A percentile compares a stretch with the other conserved stretches of the same genome.
phyloP scores from a whole-genome alignment of 2,113 vertebrate genomes.

The Ctenodactylus gundi region DNA sequence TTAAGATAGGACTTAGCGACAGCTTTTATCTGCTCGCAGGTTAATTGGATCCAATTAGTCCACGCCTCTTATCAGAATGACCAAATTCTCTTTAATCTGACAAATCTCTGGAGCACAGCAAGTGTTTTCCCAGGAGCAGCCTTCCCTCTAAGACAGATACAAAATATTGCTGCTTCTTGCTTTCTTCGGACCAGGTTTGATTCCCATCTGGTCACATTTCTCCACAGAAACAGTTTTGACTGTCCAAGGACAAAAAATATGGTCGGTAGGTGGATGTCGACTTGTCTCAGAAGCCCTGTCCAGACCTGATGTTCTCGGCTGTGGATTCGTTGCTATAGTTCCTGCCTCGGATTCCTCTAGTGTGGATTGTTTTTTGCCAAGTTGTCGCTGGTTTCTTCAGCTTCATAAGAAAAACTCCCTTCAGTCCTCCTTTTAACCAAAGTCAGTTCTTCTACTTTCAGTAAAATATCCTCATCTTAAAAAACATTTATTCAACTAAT shows the following conservation, averaged over 20 bases:
- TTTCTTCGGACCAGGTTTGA: not conserved
- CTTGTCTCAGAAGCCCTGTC: not conserved
- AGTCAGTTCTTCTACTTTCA: not conserved
- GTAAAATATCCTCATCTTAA: not conserved
- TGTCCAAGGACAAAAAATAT: not conserved
- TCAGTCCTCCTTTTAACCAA: not conserved
- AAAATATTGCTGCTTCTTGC: not conserved
- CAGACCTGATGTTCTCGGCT: not conserved
- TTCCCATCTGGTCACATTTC: not conserved
- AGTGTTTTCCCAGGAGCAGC: not conserved
- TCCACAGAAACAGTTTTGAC: not conserved
- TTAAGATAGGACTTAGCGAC: not conserved
- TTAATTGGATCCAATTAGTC: constrained; percentile 36
- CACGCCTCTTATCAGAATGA: not conserved
- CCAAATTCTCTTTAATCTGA: not conserved
- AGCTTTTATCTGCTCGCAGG: constrained; percentile 6
- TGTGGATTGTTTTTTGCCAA: not conserved
- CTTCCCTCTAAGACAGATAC: not conserved
- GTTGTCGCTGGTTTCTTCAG: not conserved
- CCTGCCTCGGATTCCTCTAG: not conserved
- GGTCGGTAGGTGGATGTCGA: not conserved
- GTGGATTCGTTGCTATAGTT: rapidly evolving
- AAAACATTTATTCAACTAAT: not conserved
- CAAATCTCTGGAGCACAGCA: not conserved
- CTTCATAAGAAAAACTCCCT: not conserved